These are phyloP conservation scores for Pteronura brasiliensis DNA, from an alignment of 2,113 vertebrate genomes.

Conservation along the genomic window DNA sequence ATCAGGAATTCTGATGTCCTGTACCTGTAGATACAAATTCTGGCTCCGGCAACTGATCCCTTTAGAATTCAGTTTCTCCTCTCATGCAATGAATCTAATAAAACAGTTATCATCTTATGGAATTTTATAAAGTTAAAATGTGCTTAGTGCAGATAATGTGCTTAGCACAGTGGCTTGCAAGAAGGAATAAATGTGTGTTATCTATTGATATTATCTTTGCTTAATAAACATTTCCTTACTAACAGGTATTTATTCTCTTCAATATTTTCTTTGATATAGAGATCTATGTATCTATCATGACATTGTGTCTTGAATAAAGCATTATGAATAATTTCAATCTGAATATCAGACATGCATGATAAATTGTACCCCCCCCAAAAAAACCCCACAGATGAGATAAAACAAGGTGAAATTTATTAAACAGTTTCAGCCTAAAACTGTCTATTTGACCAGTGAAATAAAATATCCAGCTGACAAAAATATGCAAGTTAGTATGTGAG, in stretches of 20 bases:
- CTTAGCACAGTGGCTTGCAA: background rate
- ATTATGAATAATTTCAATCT: background rate
- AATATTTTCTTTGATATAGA: background rate
- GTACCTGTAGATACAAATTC: background rate
- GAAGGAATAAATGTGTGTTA: background rate
- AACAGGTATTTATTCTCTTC: background rate
- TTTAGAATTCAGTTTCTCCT: background rate
- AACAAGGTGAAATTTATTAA: background rate
- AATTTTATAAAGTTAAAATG: background rate
- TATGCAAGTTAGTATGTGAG: background rate
- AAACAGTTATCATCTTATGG: background rate
- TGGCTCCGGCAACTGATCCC: background rate
- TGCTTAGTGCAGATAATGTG: background rate
- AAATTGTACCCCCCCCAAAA: background rate
- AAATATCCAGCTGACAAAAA: background rate
- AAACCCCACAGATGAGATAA: background rate
- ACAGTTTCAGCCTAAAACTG: background rate
- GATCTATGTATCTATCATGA: background rate
- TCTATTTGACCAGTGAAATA: background rate
- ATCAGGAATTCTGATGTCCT: background rate
- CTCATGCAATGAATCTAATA: background rate
- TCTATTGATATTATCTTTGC: background rate
- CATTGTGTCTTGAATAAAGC: background rate
- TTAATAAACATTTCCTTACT: background rate
- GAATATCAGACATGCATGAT: background rate